Conservation (phyloP, 2,888 invertebrate species). For the Pyralis farinalis region DNA sequence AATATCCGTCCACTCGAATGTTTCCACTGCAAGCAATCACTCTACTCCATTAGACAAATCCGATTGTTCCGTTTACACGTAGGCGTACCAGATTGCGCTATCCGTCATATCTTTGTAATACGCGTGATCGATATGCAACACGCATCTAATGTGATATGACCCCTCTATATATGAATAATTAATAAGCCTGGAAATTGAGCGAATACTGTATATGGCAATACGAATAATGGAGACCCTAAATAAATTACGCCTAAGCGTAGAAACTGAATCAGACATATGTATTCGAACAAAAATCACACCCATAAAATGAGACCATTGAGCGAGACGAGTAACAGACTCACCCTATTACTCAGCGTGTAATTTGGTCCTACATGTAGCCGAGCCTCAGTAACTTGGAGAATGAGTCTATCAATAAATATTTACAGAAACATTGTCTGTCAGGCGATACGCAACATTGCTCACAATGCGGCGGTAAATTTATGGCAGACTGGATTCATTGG, state of each 20-base stretch:
- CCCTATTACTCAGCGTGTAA: slow-evolving; percentile 71
- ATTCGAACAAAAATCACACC: slow-evolving; percentile 46
- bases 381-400: slow-evolving; percentile 46
- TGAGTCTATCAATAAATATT: slow-evolving; percentile 74
- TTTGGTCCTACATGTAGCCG: slow-evolving; percentile 52
- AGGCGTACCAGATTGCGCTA: slow-evolving; percentile 27
- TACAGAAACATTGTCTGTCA: slow-evolving; percentile 61
- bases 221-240: slow-evolving; percentile 14
- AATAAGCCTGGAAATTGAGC: no score
- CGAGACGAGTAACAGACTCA: slow-evolving; percentile 61
- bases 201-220: no score
- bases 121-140: slow-evolving; percentile 20
- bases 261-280: slow-evolving; percentile 44
- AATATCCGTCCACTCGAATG: slow-evolving; percentile 44
- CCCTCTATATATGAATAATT: slow-evolving; percentile 20
- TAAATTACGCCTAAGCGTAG: slow-evolving; percentile 22
- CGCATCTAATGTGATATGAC: slow-evolving; percentile 17
- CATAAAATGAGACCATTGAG: slow-evolving; percentile 60
- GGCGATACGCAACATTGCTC: slow-evolving; percentile 59
- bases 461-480: slow-evolving; percentile 63
- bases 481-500: slow-evolving; percentile 50
- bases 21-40: slow-evolving; percentile 49
- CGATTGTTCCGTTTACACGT: slow-evolving; percentile 36
- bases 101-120: slow-evolving; percentile 24
- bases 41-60: slow-evolving; percentile 41